phyloP scores from a whole-genome alignment of 2,797 vertebrate genomes.

The Bovichtus variegatus region DNA sequence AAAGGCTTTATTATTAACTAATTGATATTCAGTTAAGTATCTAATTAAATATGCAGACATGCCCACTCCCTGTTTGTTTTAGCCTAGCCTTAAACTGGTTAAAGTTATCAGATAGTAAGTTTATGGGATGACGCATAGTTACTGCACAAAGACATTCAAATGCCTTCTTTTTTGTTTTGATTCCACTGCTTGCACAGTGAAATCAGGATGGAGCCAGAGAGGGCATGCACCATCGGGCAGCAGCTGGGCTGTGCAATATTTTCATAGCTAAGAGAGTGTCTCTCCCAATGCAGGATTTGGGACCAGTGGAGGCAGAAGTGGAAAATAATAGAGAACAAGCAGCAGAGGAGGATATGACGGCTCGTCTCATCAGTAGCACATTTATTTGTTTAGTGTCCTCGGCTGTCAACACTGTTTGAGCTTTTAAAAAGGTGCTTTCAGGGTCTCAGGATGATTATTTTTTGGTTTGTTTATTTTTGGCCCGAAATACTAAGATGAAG shows the following conservation, averaged over 20 bases:
- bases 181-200: neutral
- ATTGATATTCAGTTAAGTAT: too few relatives aligned
- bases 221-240: neutral
- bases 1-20: too few relatives aligned
- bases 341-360: neutral
- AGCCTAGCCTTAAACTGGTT: too few relatives aligned
- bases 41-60: too few relatives aligned
- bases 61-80: too few relatives aligned
- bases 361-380: neutral
- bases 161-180: neutral
- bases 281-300: neutral
- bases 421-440: neutral
- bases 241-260: slow-evolving; percentile 4
- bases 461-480: too few relatives aligned
- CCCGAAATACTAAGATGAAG: neutral
- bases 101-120: neutral
- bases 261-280: neutral
- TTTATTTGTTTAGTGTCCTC: neutral
- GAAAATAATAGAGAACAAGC: neutral
- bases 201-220: neutral
- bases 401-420: neutral
- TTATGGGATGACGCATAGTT: neutral
- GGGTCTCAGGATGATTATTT: neutral
- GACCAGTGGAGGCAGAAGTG: neutral
- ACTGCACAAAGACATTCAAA: neutral